phyloP scores from a whole-genome alignment of 1,140 invertebrate species.

The Drosophila obscura region DNA sequence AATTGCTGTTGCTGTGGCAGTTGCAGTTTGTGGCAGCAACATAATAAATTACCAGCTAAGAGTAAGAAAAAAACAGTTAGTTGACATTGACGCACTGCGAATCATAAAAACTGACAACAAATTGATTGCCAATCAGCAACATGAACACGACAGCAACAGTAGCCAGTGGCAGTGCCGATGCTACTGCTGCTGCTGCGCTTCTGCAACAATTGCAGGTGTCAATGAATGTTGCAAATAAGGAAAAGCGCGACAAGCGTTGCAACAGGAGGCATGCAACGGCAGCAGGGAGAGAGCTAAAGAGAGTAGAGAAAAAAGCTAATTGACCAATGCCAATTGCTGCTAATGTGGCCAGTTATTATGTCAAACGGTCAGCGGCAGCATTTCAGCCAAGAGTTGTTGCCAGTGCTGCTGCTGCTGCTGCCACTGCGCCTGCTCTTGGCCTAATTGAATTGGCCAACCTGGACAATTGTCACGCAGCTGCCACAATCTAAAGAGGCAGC shows the following conservation, averaged over 20 bases:
- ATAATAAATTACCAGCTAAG: slow-evolving; percentile 67
- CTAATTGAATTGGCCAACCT: slow-evolving; percentile 42
- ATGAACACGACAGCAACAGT: slow-evolving; percentile 74
- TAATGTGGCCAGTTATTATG: slow-evolving; percentile 82
- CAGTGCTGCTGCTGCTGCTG: not conserved
- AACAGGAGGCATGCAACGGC: slow-evolving; percentile 28
- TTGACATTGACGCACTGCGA: slow-evolving; percentile 76
- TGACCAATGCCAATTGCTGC: slow-evolving; percentile 79
- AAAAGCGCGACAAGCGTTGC: slow-evolving; percentile 69
- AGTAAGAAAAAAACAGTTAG: slow-evolving; percentile 64
- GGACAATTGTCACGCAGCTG: slow-evolving; percentile 44
- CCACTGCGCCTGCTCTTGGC: slow-evolving; percentile 13
- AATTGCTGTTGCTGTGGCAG: slow-evolving; percentile 49
- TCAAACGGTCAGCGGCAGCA: slow-evolving; percentile 72
- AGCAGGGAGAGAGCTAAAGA: slow-evolving; percentile 2
- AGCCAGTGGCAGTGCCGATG: slow-evolving; percentile 1
- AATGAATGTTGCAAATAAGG: slow-evolving; percentile 80
- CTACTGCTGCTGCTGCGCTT: slow-evolving; percentile 1
- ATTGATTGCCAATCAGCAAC: slow-evolving; percentile 82
- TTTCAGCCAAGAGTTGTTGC: slow-evolving; percentile 51
- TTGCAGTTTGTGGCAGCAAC: slow-evolving; percentile 41
- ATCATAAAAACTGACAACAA: slow-evolving; percentile 82
- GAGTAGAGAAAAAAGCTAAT: slow-evolving; percentile 70
- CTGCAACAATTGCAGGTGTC: slow-evolving; percentile 75
- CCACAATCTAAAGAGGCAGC: slow-evolving; percentile 36